These are phyloP conservation scores for Clupea harengus DNA, from an alignment of 2,113 vertebrate species.

Conservation along the genomic window DNA sequence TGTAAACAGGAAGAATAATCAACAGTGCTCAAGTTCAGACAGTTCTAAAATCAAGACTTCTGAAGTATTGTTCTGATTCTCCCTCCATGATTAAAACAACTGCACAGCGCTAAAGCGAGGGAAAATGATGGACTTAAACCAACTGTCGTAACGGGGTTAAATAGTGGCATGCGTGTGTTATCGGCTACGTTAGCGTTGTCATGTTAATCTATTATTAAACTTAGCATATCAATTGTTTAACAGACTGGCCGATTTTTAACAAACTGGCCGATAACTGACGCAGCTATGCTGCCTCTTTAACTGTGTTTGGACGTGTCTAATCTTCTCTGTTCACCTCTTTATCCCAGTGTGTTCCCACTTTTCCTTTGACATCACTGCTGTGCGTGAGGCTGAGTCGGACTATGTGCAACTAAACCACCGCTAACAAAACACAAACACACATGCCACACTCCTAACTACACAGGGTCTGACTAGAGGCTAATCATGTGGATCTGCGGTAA, in stretches of 20 bases:
- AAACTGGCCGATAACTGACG: too few species aligned
- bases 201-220: too few species aligned
- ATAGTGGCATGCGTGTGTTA: too few species aligned
- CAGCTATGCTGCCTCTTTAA: neutral
- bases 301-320: neutral
- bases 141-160: too few species aligned
- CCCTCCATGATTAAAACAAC: neutral
- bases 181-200: too few species aligned
- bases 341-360: neutral
- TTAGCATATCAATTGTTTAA: too few species aligned
- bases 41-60: neutral
- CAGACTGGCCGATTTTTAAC: too few species aligned
- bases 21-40: neutral
- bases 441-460: neutral
- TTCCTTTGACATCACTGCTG: neutral
- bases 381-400: neutral
- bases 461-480: neutral
- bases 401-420: neutral
- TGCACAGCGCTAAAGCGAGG: neutral
- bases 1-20: neutral
- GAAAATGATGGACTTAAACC: neutral
- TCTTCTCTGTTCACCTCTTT: neutral
- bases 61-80: neutral
- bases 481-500: constrained; percentile 1
- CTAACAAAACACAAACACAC: neutral